phyloP scores from a whole-genome alignment of 2,888 invertebrate species.

The Rhorus exstirpatorius region DNA sequence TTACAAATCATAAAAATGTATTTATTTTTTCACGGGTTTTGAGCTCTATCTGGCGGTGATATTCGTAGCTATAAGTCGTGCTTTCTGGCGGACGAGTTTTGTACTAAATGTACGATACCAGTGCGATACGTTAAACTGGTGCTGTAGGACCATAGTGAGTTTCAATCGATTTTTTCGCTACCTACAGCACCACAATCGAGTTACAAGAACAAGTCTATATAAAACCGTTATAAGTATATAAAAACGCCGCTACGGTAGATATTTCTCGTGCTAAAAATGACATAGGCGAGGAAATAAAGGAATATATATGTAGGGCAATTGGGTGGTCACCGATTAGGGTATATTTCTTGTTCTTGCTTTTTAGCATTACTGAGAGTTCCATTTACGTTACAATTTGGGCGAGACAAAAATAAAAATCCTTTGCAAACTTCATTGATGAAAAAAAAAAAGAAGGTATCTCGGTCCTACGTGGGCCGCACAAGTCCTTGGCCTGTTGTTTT shows the following conservation, averaged over 20 bases:
- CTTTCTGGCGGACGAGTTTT: conserved; percentile 34
- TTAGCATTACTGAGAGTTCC: background rate
- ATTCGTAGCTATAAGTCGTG: background rate
- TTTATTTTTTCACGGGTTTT: background rate
- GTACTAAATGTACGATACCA: conserved; percentile 31
- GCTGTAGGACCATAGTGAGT: conserved; percentile 26
- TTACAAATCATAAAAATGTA: background rate
- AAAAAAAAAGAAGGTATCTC: background rate
- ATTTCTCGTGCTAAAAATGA: conserved; percentile 19
- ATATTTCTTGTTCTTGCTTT: conserved; percentile 9
- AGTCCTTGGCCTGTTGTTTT: background rate
- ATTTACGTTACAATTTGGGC: conserved; percentile 26
- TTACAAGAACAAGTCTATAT: conserved; percentile 41
- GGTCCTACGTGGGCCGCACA: background rate
- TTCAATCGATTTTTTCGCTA: conserved; percentile 62
- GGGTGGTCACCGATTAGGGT: conserved; percentile 24
- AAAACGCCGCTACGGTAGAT: conserved; percentile 13
- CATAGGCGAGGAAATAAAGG: conserved; percentile 15
- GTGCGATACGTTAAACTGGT: background rate
- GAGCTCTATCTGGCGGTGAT: background rate
- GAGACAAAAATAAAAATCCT: conserved; percentile 9
- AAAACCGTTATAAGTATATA: conserved; percentile 17
- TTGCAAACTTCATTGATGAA: conserved; percentile 31
- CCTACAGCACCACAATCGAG: conserved; percentile 57
- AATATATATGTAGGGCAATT: background rate